These are phyloP conservation scores for Cephalophus harveyi DNA, from an alignment of 2,113 vertebrate genomes.

Conservation along the genomic window DNA sequence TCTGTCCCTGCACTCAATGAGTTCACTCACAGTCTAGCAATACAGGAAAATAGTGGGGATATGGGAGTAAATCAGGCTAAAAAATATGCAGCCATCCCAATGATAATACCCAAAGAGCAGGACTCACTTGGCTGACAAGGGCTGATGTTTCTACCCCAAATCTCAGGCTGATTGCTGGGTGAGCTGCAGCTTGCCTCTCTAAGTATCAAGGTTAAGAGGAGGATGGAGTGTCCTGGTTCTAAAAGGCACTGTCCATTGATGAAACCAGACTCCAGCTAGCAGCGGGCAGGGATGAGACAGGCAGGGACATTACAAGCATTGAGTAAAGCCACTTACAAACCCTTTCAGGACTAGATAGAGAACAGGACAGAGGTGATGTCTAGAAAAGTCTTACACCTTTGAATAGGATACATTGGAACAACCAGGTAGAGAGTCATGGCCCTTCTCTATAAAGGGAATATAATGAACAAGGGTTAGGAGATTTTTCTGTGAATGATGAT, in stretches of 20 bases:
- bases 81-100: neutral
- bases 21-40: conserved; percentile 44
- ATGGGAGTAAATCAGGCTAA: neutral
- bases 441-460: neutral
- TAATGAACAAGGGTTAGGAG: neutral
- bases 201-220: neutral
- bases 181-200: neutral
- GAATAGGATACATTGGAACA: neutral
- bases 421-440: neutral
- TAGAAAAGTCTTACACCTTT: neutral
- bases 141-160: neutral
- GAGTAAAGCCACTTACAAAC: neutral
- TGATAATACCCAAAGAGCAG: neutral
- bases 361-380: neutral
- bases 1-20: neutral
- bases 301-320: neutral
- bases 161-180: neutral
- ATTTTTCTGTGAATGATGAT: neutral
- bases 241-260: neutral
- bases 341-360: neutral
- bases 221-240: neutral
- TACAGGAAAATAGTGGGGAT: neutral
- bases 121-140: neutral
- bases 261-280: neutral
- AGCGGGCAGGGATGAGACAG: neutral